Conservation (phyloP, 1,140 invertebrate species). For the Magallana ariakensis region DNA sequence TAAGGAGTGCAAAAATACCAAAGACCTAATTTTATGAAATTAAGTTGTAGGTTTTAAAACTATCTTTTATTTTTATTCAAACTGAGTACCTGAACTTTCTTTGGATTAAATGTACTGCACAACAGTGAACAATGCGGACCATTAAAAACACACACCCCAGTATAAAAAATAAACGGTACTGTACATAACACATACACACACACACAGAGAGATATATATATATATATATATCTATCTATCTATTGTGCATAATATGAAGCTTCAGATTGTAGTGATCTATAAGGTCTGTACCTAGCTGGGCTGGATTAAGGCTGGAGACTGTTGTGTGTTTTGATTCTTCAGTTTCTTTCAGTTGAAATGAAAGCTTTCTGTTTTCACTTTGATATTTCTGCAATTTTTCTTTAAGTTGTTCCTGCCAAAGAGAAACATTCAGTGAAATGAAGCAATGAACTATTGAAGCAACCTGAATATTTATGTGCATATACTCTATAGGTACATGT, state of each 20-base stretch:
- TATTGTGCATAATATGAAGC: background rate
- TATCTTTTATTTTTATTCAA: too few relatives aligned
- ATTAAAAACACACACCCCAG: too few relatives aligned
- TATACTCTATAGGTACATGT: constrained; percentile 68
- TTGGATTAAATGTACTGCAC: too few relatives aligned
- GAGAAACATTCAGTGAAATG: constrained; percentile 28
- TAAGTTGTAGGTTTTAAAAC: too few relatives aligned
- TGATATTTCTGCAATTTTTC: constrained; percentile 71
- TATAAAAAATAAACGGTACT: too few relatives aligned
- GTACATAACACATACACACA: background rate
- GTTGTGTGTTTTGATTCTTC: constrained; percentile 44
- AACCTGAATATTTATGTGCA: background rate
- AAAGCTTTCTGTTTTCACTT: constrained; percentile 71
- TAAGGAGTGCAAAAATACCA: too few relatives aligned
- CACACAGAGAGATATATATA: too few relatives aligned
- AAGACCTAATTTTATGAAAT: too few relatives aligned
- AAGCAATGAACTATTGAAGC: background rate
- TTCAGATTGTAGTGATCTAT: background rate
- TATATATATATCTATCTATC: too few relatives aligned
- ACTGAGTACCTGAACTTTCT: too few relatives aligned
- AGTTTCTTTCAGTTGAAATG: constrained; percentile 64
- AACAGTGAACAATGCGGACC: too few relatives aligned
- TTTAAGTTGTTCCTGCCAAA: constrained; percentile 58
- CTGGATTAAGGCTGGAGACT: constrained; percentile 59
- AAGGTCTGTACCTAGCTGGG: constrained; percentile 60